Conservation (phyloP, 2,113 vertebrate genomes). For the Ursus arctos region DNA sequence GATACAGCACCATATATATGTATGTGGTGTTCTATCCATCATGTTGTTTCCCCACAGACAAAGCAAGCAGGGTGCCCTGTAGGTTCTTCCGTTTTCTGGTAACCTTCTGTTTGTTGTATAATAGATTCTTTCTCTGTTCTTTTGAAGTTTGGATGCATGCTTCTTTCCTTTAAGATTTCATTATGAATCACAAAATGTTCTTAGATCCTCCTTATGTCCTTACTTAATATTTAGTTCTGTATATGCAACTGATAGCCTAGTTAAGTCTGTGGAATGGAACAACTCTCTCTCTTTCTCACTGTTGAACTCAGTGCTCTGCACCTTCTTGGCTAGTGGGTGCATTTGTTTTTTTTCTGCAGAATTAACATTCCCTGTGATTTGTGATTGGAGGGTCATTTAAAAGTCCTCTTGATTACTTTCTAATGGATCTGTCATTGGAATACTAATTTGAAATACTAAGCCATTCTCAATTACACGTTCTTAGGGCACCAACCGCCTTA, state of each 20-base stretch:
- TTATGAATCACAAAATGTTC: conserved; percentile 5
- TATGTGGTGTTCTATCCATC: neutral
- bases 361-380: neutral
- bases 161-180: neutral
- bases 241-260: neutral
- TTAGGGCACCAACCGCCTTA: neutral
- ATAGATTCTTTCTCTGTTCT: neutral
- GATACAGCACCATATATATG: neutral
- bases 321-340: neutral
- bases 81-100: neutral
- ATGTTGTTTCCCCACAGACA: neutral
- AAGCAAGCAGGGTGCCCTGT: neutral
- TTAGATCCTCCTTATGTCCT: neutral
- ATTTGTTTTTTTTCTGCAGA: neutral
- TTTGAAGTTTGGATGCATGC: neutral
- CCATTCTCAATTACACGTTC: neutral
- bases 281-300: neutral
- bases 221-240: neutral
- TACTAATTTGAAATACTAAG: neutral
- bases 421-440: neutral
- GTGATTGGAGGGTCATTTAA: neutral
- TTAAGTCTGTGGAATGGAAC: neutral
- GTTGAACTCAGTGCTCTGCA: neutral
- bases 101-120: neutral
- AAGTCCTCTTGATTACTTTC: neutral